Conservation (phyloP, 2,113 vertebrate genomes). For the Saguinus midas region DNA sequence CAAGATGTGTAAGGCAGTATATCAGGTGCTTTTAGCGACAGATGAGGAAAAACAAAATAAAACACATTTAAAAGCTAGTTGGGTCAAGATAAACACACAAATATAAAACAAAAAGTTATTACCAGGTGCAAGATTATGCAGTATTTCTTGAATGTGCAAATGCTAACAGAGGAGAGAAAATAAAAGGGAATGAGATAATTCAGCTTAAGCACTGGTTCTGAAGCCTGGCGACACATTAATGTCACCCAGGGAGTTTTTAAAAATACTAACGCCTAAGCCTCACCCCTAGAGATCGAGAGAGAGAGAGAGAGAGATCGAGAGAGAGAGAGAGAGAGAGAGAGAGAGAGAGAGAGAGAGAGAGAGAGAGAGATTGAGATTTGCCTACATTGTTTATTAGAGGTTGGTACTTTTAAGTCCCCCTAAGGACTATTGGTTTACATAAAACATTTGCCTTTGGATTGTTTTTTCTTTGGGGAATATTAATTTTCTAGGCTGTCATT, state of each 20-base stretch:
- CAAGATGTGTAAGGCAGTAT: neutral
- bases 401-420: neutral
- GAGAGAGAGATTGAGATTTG: neutral
- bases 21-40: neutral
- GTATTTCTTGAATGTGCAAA: neutral
- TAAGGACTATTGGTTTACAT: conserved; percentile 3
- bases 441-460: neutral
- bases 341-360: too few species aligned
- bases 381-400: neutral
- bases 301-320: neutral
- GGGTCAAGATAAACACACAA: neutral
- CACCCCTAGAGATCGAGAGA: neutral
- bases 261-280: neutral
- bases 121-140: neutral
- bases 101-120: neutral
- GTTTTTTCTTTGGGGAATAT: neutral
- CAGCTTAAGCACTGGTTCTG: neutral
- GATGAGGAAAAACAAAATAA: neutral
- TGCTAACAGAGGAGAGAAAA: neutral
- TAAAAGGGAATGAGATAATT: neutral
- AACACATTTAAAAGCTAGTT: neutral
- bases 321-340: too few species aligned
- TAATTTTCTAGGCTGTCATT: neutral
- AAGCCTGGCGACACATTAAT: neutral
- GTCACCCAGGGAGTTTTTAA: neutral